Evolutionary conservation across 2,888 invertebrate species (phyloP).

Genomic region (Orthosia gothica): DNA sequence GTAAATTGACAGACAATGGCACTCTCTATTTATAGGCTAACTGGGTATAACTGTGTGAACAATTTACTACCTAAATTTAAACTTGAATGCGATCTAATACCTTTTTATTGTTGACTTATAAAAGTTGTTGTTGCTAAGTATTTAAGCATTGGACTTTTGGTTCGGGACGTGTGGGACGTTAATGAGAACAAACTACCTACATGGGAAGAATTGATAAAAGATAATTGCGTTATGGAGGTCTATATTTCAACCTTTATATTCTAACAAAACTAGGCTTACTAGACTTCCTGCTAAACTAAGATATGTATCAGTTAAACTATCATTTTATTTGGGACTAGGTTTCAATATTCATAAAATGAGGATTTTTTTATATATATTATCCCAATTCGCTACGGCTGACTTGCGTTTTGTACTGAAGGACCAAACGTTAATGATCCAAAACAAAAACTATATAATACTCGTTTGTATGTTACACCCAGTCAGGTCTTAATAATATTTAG

Average conservation of each 20-base stretch:
- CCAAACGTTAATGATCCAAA: slow-evolving; percentile 17
- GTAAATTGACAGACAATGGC: no score
- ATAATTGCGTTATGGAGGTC: no score
- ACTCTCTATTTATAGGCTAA: no score
- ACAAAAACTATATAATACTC: slow-evolving; percentile 11
- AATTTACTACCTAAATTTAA: not conserved
- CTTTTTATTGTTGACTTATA: slow-evolving; percentile 4
- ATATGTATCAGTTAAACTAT: no score
- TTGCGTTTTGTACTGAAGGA: not conserved
- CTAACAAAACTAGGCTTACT: not conserved
- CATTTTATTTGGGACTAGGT: no score
- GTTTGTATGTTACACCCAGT: not conserved
- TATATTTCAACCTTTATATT: not conserved
- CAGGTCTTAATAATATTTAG: not conserved
- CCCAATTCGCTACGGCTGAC: not conserved
- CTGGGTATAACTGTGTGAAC: not conserved
- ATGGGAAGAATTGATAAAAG: not conserved
- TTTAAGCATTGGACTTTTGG: slow-evolving; percentile 13
- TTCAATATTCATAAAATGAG: not conserved
- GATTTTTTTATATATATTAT: not conserved
- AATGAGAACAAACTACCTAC: not conserved
- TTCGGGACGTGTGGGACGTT: not conserved
- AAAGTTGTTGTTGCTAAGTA: slow-evolving; percentile 4
- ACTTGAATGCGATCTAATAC: not conserved
- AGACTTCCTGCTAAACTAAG: no score